Evolutionary conservation across 64 coral and sea anemone genomes (phyloP), one percentile per base, ranked within the genome.

Genomic region (Dendrophyllia cribrosa): DNA sequence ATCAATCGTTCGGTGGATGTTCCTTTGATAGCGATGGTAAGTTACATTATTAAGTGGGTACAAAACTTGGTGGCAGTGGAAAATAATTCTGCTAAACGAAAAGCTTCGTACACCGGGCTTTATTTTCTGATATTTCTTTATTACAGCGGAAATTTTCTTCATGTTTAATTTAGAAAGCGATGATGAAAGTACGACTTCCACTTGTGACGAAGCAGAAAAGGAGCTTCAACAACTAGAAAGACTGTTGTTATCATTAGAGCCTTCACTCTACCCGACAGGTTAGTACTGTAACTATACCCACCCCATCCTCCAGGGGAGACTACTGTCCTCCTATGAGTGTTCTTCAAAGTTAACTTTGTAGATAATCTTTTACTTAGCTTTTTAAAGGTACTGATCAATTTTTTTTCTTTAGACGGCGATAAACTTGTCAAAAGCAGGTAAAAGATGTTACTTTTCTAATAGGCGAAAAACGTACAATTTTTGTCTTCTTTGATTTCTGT

Each of bases 21-120:
- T 89, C 92, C n/a, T 89, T 88, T 66, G 92, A 94, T 59, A 94
- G 92, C 23, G 92, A 94, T 72, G 92, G 92, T 94, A 74, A 65
- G 86, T 68, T 77, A 5, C n/a, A 34, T 19, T n/a, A 43, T 10
- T 43, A 3, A 49, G 19, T 34, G 34, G 34, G 34, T 34, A 34
- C 34, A 34, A 34, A 34, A 34, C 34, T 34, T 34, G 34, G 34
- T 34, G 34, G 2, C 34, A 34, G 34, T 34, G 34, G 34, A 34
- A 34, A 34, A 34, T 2, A 34, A 34, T 34, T 34, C 34, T 34
- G 34, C 34, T 34, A 34, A 34, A 34, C 34, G 34, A 34, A 34
- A 34, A 34, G 34, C 34, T 34, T 34, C 34, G 34, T 34, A 2
- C 34, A 34, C 34, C 34, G 34, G 34, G 34, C 34, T 34, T 34